Evolutionary conservation across 2,113 vertebrate species (phyloP).

Genomic region (Pagrus major): DNA sequence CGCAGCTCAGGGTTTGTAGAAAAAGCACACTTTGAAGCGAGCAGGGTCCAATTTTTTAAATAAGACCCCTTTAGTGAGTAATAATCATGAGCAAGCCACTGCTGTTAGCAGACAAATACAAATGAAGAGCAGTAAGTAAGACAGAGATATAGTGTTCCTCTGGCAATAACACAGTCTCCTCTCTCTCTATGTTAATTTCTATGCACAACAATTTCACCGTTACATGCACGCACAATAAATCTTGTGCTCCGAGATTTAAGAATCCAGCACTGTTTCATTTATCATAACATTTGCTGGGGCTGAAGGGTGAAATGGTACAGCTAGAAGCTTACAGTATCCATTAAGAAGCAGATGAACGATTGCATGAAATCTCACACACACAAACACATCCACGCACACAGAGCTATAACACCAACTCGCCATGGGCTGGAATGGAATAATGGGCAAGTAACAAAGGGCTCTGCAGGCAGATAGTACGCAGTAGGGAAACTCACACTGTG

Average conservation of each 20-base stretch:
- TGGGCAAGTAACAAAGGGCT: conserved; percentile 25
- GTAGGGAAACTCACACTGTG: conserved; percentile 95
- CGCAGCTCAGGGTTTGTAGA: not conserved
- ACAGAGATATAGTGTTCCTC: conserved; percentile 39
- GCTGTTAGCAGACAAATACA: conserved; percentile 54
- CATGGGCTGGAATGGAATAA: conserved; percentile 28
- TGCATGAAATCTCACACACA: conserved; percentile 20
- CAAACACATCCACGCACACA: conserved; percentile 23
- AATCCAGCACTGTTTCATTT: conserved; percentile 37
- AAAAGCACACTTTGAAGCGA: conserved; percentile 13
- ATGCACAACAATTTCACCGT: conserved; percentile 12
- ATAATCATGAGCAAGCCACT: conserved; percentile 40
- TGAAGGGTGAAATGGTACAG: conserved; percentile 41
- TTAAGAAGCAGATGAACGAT: conserved; percentile 43
- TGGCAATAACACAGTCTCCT: conserved; percentile 3
- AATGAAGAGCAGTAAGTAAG: conserved; percentile 18
- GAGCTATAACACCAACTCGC: not conserved
- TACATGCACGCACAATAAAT: conserved; percentile 40
- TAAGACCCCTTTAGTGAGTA: conserved; percentile 16
- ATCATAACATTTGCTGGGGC: conserved; percentile 29
- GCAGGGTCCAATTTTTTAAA: not conserved
- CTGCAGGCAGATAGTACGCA: conserved; percentile 28
- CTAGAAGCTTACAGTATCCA: conserved; percentile 33
- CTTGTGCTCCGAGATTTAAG: conserved; percentile 11
- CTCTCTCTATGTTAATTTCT: conserved; percentile 24